Conservation (phyloP, 2,113 vertebrate species). For the Mesembrinibis cayennensis region DNA sequence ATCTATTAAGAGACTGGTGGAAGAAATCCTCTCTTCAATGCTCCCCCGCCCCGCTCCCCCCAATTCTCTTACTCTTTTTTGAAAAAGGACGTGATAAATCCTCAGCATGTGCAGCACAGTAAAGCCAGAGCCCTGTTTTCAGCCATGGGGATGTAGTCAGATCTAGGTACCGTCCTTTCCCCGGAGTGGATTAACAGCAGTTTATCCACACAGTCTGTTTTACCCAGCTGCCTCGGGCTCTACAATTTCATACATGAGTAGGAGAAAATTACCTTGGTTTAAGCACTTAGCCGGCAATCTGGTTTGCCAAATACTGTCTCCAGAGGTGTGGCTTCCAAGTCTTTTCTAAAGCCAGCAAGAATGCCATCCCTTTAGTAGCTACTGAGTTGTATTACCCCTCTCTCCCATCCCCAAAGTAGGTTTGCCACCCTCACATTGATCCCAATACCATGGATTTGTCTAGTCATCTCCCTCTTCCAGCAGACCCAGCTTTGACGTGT, state of each 20-base stretch:
- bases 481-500: not conserved
- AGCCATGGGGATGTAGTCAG: not conserved
- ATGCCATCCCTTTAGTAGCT: not conserved
- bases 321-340: not conserved
- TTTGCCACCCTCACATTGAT: not conserved
- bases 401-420: not conserved
- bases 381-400: not conserved
- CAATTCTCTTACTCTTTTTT: not conserved
- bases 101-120: not conserved
- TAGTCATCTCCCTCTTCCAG: not conserved
- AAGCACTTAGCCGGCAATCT: not conserved
- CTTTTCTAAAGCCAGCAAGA: not conserved
- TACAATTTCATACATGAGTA: not conserved
- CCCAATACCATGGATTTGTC: not conserved
- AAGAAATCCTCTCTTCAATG: not conserved
- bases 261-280: not conserved
- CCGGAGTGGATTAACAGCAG: not conserved
- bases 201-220: not conserved
- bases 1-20: not conserved
- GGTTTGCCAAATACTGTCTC: not conserved
- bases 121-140: not conserved
- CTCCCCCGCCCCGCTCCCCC: not conserved
- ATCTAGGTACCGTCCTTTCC: not conserved
- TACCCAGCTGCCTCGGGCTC: not conserved
- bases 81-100: not conserved